Base-by-base conservation (phyloP, 2,797 vertebrate genomes). In the Phoxinus dragarum region DNA sequence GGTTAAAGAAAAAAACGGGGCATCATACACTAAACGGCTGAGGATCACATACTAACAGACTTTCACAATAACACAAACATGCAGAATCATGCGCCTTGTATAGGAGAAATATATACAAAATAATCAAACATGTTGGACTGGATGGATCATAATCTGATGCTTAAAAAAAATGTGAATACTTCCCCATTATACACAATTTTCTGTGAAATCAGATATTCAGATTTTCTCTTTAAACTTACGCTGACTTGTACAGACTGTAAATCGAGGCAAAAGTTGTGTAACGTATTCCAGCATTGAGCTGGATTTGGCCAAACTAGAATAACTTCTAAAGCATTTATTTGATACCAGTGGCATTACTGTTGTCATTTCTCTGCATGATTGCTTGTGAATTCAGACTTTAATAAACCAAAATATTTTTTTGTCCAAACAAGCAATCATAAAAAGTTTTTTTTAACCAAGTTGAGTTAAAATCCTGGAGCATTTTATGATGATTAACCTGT, bases 401-500 rank as follows among this genome's bases (percentile, higher is more conserved):
- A 49, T 49, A 49, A 49, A 49, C 47, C 47, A 49, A 49, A 49
- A 16, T 44, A 9, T 14, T 34, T 21, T 16, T 38, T 77, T 17
- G 12, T 40, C 5, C 54, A 61, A 61, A n/a, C 56, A 64, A 79
- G n/a, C 56, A 78, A 6, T 44, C 10, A 23, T 34, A 1, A 31
- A 77, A 40, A 5, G 38, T 61, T 0, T 38, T 6, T 14, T 36
- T 38, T 1, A 77, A 77, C n/a, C 38, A 64, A 47, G 42, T 27
- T 21, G 14, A 10, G 36, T 78, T 44, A 42, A 44, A 78, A 61
- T 78, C 23, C 76, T 44, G 56, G 9, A 44, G 38, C 56, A 12
- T 44, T 66, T 74, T 44, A 17, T 47, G 10, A 80, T 79, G 77
- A 12, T 80, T 9, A 80, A 40, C 27, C 5, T 78, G 7, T 78